phyloP scores from a whole-genome alignment of 2,797 vertebrate genomes.

The Lateolabrax maculatus region DNA sequence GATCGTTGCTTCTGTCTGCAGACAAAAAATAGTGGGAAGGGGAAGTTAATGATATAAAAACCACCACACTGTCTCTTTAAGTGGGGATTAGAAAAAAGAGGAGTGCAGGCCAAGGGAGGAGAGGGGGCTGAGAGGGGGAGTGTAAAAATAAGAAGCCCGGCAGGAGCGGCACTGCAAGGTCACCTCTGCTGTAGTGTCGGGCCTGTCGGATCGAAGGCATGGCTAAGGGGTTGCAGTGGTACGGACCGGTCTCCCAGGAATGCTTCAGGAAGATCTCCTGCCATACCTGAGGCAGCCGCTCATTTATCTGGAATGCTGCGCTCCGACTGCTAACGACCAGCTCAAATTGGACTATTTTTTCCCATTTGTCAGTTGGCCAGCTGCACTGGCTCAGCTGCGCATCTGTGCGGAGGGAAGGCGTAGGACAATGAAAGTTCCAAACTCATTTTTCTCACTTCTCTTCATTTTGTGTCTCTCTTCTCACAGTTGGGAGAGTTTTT shows the following conservation, averaged over 20 bases:
- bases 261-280: conserved; percentile 88
- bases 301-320: conserved; percentile 89
- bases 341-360: conserved; percentile 97
- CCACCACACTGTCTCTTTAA: conserved; percentile 80
- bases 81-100: conserved; percentile 75
- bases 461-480: conserved; percentile 75
- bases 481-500: conserved; percentile 77
- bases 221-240: conserved; percentile 82
- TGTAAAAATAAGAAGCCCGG: conserved; percentile 87
- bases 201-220: conserved; percentile 84
- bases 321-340: conserved; percentile 91
- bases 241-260: conserved; percentile 86
- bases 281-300: conserved; percentile 90
- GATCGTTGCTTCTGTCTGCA: conserved; percentile 39
- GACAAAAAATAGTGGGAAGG: conserved; percentile 49
- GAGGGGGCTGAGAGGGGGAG: conserved; percentile 73
- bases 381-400: conserved; percentile 90
- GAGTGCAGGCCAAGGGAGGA: conserved; percentile 74
- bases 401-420: conserved; percentile 86
- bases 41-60: conserved; percentile 74
- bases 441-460: conserved; percentile 90
- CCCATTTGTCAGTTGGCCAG: conserved; percentile 94
- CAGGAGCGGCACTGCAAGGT: conserved; percentile 87
- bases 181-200: conserved; percentile 85
- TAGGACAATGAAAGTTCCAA: conserved; percentile 89